A percentile compares a stretch with the other conserved stretches of the same genome.
These are phyloP conservation scores for Ridgeia piscesae DNA, from an alignment of 1,140 invertebrate genomes.

Conservation along the genomic window DNA sequence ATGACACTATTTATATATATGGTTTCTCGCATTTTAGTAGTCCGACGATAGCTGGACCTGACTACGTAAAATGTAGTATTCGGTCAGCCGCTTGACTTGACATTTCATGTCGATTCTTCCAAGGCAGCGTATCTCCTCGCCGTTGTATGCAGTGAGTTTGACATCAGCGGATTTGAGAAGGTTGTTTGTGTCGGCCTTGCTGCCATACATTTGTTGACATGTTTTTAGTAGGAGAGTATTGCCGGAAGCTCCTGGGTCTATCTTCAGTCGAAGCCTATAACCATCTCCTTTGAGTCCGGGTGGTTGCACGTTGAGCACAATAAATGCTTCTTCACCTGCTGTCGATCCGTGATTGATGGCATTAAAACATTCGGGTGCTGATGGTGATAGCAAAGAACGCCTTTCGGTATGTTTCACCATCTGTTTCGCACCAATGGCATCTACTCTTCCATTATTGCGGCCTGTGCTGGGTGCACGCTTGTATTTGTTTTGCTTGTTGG, in stretches of 20 bases:
- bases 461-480: neutral
- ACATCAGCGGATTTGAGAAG: too few relatives aligned
- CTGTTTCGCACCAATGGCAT: neutral
- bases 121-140: too few relatives aligned
- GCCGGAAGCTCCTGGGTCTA: neutral
- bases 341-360: neutral
- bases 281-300: neutral
- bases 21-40: too few relatives aligned
- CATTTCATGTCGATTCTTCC: too few relatives aligned
- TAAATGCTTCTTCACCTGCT: neutral
- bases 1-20: too few relatives aligned
- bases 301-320: neutral
- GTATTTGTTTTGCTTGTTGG: too few relatives aligned
- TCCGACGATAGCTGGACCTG: too few relatives aligned
- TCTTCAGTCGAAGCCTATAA: neutral
- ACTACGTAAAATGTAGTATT: too few relatives aligned
- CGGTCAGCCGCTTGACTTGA: too few relatives aligned
- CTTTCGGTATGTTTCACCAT: neutral
- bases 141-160: too few relatives aligned
- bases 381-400: neutral
- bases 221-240: neutral
- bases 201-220: neutral
- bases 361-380: neutral
- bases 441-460: neutral
- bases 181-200: too few relatives aligned